These are phyloP conservation scores for Turdus rufiventris DNA, from an alignment of 2,113 vertebrate species.

Conservation along the genomic window DNA sequence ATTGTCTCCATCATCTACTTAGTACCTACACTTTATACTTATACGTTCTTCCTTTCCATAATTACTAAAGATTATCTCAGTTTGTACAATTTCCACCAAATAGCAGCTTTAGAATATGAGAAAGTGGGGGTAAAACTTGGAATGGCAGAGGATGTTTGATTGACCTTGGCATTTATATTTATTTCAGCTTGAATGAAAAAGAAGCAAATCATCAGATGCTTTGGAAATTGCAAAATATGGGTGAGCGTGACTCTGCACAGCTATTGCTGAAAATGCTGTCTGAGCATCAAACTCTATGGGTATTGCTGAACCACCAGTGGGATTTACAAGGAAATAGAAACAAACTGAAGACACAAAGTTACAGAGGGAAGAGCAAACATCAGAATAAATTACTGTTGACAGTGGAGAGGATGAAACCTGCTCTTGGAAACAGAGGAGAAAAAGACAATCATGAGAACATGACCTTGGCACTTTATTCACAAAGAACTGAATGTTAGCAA, in stretches of 20 bases:
- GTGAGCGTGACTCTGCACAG: not conserved
- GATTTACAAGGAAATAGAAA: not conserved
- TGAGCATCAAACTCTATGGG: not conserved
- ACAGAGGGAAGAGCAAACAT: not conserved
- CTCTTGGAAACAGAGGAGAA: not conserved
- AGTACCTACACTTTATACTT: not conserved
- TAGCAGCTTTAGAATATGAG: not conserved
- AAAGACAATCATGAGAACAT: not conserved
- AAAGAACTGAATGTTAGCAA: not conserved
- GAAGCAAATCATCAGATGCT: not conserved
- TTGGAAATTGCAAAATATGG: not conserved
- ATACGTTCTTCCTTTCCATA: not conserved
- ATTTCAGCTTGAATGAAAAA: not conserved
- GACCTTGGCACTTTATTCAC: not conserved
- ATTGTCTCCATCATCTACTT: not conserved
- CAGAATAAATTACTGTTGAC: not conserved
- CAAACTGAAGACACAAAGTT: not conserved
- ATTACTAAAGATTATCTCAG: not conserved
- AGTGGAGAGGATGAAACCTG: not conserved
- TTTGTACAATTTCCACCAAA: not conserved
- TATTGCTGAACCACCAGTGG: not conserved
- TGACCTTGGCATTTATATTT: not conserved
- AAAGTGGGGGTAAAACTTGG: not conserved
- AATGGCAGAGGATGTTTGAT: not conserved
- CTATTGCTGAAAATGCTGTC: not conserved